Percentiles rank a stretch among this genome's conserved stretches.
phyloP scores from a whole-genome alignment of 2,888 invertebrate genomes.

The Mimumesa dahlbomi region DNA sequence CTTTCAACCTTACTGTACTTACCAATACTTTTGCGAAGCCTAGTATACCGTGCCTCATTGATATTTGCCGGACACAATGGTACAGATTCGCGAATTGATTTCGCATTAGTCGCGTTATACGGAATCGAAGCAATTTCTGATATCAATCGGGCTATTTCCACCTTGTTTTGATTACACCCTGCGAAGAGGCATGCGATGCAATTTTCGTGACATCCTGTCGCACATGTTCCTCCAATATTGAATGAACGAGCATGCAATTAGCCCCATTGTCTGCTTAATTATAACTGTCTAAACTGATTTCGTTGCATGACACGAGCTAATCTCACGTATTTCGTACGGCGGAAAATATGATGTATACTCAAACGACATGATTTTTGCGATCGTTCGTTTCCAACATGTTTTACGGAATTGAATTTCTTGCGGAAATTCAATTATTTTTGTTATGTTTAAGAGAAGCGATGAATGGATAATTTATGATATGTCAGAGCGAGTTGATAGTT shows the following conservation, averaged over 20 bases:
- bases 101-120: conserved; percentile 38
- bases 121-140: conserved; percentile 66
- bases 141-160: conserved; percentile 68
- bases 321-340: too few relatives aligned
- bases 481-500: too few relatives aligned
- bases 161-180: conserved; percentile 62
- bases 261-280: conserved; percentile 63
- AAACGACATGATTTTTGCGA: too few relatives aligned
- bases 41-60: neutral
- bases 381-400: too few relatives aligned
- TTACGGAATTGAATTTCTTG: too few relatives aligned
- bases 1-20: too few relatives aligned
- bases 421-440: too few relatives aligned
- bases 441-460: too few relatives aligned
- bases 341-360: too few relatives aligned
- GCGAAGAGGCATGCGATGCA: conserved; percentile 55
- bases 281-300: conserved; percentile 54
- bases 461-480: too few relatives aligned
- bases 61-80: conserved; percentile 9
- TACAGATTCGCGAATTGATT: conserved; percentile 46
- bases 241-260: conserved; percentile 57
- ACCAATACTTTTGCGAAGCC: too few relatives aligned
- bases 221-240: conserved; percentile 57
- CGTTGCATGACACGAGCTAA: too few relatives aligned
- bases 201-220: conserved; percentile 69